Evolutionary conservation across 2,888 invertebrate genomes (phyloP).

Genomic region (Tuberolachnus salignus): DNA sequence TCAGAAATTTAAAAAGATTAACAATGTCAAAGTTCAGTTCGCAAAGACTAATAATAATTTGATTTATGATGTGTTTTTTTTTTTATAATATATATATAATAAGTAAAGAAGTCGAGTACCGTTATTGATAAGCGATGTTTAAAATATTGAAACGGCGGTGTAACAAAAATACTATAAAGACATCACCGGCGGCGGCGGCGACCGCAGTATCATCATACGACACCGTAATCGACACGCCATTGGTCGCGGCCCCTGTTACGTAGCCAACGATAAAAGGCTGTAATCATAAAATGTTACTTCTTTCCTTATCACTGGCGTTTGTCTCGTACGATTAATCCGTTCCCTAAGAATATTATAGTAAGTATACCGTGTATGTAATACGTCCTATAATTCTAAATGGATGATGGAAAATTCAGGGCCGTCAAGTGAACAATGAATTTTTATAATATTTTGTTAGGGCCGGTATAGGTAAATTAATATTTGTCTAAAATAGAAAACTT

Average conservation of each 20-base stretch:
- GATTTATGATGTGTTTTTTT: not conserved
- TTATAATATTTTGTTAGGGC: too few species aligned
- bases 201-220: slow-evolving; percentile 11
- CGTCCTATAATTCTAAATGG: too few species aligned
- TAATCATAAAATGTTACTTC: not conserved
- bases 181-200: not conserved
- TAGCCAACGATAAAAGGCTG: not conserved
- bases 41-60: too few species aligned
- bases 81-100: not conserved
- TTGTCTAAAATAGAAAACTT: too few species aligned
- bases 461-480: too few species aligned
- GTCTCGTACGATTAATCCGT: not conserved
- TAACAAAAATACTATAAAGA: slow-evolving; percentile 20
- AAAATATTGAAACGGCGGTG: slow-evolving; percentile 35
- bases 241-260: not conserved
- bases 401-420: too few species aligned
- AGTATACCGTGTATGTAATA: too few species aligned
- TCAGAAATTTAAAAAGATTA: too few species aligned
- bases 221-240: not conserved
- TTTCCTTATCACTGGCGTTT: not conserved
- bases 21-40: too few species aligned
- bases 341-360: not conserved
- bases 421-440: too few species aligned
- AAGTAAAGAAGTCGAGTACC: not conserved
- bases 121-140: slow-evolving; percentile 40